Base-by-base conservation (phyloP, 2,888 invertebrate species). In the Sminthurinus aureus region DNA sequence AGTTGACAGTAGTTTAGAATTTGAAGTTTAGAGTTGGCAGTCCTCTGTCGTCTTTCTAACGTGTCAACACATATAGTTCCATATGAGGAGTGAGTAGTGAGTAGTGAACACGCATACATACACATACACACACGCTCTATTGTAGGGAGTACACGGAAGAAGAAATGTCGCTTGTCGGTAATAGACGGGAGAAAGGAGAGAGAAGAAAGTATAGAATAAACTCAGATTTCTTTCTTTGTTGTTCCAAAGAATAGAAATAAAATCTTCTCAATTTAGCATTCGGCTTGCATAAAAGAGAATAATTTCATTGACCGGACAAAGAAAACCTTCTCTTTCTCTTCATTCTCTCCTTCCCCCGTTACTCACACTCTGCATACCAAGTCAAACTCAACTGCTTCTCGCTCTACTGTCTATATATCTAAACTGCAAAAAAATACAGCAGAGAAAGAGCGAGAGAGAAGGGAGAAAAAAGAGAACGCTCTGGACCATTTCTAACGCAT, bases 291-390 rank as follows among this genome's bases (percentile, higher is more conserved):
- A 84, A 84, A 76, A 84, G 83, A 84, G 83, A 82, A 84, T 83
- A 83, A 83, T 82, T 83, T 73, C 83, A 85, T 83, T 85, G 78
- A 67, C 66, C 79, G 85, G 85, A 83, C 85, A 85, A 85, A 83
- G 85, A 74, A 80, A 82, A 79, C 79, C 80, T 84, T 77, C 82
- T 79, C 77, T 77, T n/a, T 50, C 24, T 38, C 38, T 38, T 38
- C 38, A 38, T 38, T 38, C 38, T 38, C 38, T 38, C 38, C 38
- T 38, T 38, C 51, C 83, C 81, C 67, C 82, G 81, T 83, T 83
- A 71, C 26, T 80, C 52, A 24, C 81, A 64, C 79, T 78, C 81
- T 69, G 85, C 83, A 83, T 84, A 84, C 83, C 80, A 84, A 84
- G 71, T 81, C 26, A 81, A 66, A 52, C 50, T 69, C 75, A 38